phyloP scores from a whole-genome alignment of 2,797 vertebrate genomes.

The Paramormyrops hopkinsi region DNA sequence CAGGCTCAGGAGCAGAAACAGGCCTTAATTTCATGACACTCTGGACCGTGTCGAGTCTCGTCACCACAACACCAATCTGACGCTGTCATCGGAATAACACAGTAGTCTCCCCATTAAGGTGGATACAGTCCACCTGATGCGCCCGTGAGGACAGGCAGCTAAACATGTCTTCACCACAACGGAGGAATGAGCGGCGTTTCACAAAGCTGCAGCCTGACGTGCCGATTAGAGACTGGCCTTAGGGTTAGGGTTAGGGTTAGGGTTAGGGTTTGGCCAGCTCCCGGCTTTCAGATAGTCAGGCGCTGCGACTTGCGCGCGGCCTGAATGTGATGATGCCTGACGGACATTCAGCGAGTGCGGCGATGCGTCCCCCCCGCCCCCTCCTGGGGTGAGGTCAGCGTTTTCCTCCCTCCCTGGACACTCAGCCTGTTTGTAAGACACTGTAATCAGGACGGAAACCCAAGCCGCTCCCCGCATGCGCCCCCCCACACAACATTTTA shows the following conservation, averaged over 20 bases:
- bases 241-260: neutral
- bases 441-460: constrained; percentile 55
- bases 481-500: constrained; percentile 61
- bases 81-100: neutral
- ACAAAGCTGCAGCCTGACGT: neutral
- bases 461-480: constrained; percentile 45
- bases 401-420: constrained; percentile 15
- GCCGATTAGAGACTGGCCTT: neutral
- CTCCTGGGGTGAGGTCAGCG: neutral
- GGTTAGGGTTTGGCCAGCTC: neutral
- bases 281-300: neutral
- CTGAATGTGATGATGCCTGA: neutral
- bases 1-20: constrained; percentile 21
- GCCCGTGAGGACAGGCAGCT: neutral
- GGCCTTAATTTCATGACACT: constrained; percentile 22
- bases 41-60: constrained; percentile 1
- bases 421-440: constrained; percentile 27
- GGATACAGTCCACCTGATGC: neutral
- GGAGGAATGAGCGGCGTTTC: neutral
- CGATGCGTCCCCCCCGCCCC: neutral
- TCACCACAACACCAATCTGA: constrained; percentile 17
- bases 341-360: neutral
- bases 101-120: neutral
- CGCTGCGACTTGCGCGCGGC: too few relatives aligned
- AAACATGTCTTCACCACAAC: neutral